Base-by-base conservation (phyloP, 1,140 invertebrate species). In the Subanguina moxae region DNA sequence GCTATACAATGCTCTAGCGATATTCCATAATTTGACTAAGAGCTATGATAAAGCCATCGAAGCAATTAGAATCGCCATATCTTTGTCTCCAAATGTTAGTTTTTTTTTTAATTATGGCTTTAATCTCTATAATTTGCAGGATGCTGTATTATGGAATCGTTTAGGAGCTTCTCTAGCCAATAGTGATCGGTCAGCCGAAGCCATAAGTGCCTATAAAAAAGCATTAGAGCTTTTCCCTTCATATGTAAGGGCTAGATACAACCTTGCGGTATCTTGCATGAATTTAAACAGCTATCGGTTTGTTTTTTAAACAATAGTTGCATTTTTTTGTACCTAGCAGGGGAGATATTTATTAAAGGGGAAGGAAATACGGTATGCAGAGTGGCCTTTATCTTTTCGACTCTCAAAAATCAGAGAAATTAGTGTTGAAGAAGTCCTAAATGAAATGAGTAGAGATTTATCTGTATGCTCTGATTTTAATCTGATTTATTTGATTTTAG, bases 21-120 rank as follows among this genome's bases (percentile, higher is more conserved):
- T 98, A 5, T 86, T 98, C 30, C 96, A 96, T 78, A 96, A 97
- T 85, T 86, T 97, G 13, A 90, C 90, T 43, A 89, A 89, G 52
- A 93, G 97, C 82, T 95, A 91, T 84, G 90, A 94, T 75, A 95
- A 95, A 86, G 94, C 94, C 25, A 90, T 90, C 1, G 95, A 98
- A 85, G 98, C 93, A 84, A 95, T 97, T 83, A 88, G 88, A 80
- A 87, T 92, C 43, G 94, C 94, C 0, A 83, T 97, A 11, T 88
- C 89, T 83, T 89, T 90, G 9, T 87, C 87, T 78, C 90, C 90
- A 28, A 86, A 93, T 74, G 90, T 86, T 67, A 67, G 74, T 45
- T 42, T 63, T 28, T 1, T 17, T 65, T 66, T 72, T 74, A 73
- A 78, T 78, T 58, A 57, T 48, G 0, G 27, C 8, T 13, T 15